Evolutionary conservation across 2,888 invertebrate genomes (phyloP), one percentile per base, ranked within the genome.

Genomic region (Parapristionchus giblindavisi): DNA sequence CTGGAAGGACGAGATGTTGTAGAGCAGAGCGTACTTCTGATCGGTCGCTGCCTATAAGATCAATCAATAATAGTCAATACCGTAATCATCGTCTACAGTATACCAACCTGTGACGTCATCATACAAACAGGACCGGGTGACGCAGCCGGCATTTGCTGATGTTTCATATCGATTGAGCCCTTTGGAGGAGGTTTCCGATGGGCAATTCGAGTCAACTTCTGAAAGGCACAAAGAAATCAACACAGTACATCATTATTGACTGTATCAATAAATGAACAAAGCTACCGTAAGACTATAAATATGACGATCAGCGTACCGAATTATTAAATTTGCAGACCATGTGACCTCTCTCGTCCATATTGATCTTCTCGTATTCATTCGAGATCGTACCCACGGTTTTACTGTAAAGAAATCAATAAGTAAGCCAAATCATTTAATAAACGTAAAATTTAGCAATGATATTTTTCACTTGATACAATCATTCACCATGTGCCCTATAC

Each of bases 11-110:
- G 85, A 85, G 79, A 88, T 88, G 77, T 84, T 83, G 77, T 88
- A 88, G 24, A 88, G 81, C 14, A 88, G 80, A 1, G 88, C 88
- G 78, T 88, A 88, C 78, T 88, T 88, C 75, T 88, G 88, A 79
- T 88, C 88, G 14, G 88, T 88, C 2, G 88, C 88, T n/a, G 88
- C 83, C 43, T 54, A 17, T 6, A 58, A 2, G 3, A 11, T 24
- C 14, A 27, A 14, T 68, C n/a, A 38, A 17, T 32, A 60, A n/a
- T 29, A 43, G 4, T 76, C 81, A 32, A 43, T 75, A 58, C 54
- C 48, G 34, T 70, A 5, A n/a, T n/a, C 54, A 51, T 29, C 32
- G 43, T n/a, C 40, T 66, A 61, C 40, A 32, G 36, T 24, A 40
- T 77, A 76, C 43, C 60, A 54, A 52, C 74, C 52, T 61, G 63